Base-by-base conservation (phyloP, 1,140 invertebrate species). In the Eufriesea mexicana region DNA sequence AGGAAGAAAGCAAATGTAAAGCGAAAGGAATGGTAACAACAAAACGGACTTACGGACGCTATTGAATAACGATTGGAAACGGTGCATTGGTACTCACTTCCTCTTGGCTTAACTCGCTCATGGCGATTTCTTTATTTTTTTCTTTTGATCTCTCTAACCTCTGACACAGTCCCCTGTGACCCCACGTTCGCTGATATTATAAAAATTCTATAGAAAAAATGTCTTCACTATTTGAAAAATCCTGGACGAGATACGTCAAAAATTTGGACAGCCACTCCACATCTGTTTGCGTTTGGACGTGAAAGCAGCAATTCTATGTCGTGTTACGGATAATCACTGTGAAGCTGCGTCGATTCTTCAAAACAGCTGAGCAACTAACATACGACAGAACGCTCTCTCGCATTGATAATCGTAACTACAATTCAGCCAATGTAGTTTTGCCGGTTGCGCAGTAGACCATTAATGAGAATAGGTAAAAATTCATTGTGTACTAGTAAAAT, bases 41-140 rank as follows among this genome's bases (percentile, higher is more conserved):
- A 82, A 67, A 77, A 85, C 61, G 54, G 42, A 66, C 20, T 70
- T 54, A 54, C 70, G 28, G 70, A 73, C 42, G 62, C 78, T 74
- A 66, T 79, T 68, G 64, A 77, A 25, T 80, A 79, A 74, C 35
- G 64, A 78, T 54, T 72, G 54, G 79, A 74, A 82, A 84, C 71
- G 49, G 47, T 72, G 49, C 25, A 88, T 70, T 86, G 66, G 74
- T 78, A 89, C 94, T 95, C 93, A 96, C 97, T 95, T 97, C 97
- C 93, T 97, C 97, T 89, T 96, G 96, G 81, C 95, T 96, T 77
- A 97, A 93, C 94, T 97, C 96, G 91, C 96, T 97, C 96, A 97
- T 97, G 85, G 76, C 86, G 87, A 88, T 79, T 71, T 59, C 72
- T 67, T 79, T 82, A 75, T 82, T 77, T 90, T 74, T 89, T 78